Evolutionary conservation across 2,113 vertebrate genomes (phyloP).

Genomic region (Xerus inauris): DNA sequence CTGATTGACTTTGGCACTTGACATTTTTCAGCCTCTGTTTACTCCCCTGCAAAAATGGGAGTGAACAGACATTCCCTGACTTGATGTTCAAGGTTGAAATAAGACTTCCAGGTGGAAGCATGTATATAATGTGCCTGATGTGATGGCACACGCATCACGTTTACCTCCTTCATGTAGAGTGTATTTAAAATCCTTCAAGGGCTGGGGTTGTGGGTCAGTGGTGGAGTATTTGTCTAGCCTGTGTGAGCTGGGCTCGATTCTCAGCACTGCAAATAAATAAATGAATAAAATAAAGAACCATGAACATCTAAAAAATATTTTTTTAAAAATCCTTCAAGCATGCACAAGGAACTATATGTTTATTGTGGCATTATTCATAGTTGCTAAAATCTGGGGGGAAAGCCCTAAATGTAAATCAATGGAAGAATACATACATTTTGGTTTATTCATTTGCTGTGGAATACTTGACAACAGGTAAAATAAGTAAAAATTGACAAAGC

Average conservation of each 20-base stretch:
- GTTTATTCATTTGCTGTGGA: neutral
- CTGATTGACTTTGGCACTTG: neutral
- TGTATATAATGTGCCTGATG: neutral
- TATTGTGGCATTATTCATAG: neutral
- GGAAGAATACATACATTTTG: conserved; percentile 22
- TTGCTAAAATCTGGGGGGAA: neutral
- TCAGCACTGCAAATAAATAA: too few species aligned
- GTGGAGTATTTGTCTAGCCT: too few species aligned
- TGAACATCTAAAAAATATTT: too few species aligned
- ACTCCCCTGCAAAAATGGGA: neutral
- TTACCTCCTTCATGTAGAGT: neutral
- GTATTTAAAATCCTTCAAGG: neutral
- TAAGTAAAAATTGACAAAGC: neutral
- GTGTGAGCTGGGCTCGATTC: too few species aligned
- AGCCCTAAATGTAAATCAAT: neutral
- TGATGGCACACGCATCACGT: neutral
- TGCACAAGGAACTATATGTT: neutral
- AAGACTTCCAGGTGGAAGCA: neutral
- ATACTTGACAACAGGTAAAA: conserved; percentile 22
- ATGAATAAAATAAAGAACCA: too few species aligned
- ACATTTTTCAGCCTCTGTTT: neutral
- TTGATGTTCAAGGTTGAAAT: neutral
- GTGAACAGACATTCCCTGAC: neutral
- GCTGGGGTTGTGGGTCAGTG: too few species aligned
- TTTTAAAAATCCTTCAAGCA: neutral